Percentiles rank a stretch among this genome's conserved stretches.
These are phyloP conservation scores for Chrysodeixis includens DNA, from an alignment of 2,888 invertebrate genomes.

Conservation along the genomic window DNA sequence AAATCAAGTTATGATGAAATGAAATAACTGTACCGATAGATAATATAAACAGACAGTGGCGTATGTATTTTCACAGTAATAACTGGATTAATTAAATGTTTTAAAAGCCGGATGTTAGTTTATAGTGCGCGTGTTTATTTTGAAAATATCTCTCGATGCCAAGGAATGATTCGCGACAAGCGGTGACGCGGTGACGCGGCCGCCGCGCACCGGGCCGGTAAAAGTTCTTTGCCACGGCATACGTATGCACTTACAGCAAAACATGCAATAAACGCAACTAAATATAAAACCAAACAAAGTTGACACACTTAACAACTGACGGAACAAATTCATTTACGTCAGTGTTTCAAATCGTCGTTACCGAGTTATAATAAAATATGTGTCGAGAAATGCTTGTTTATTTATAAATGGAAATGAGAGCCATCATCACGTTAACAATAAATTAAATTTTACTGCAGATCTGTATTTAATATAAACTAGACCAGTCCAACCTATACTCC, in stretches of 20 bases:
- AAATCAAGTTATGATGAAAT: constrained; percentile 43
- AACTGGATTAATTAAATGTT: constrained; percentile 61
- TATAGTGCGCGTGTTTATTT: constrained; percentile 64
- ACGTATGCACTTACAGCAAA: constrained; percentile 10
- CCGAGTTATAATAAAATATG: neutral
- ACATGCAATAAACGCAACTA: constrained; percentile 9
- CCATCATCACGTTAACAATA: constrained; percentile 10
- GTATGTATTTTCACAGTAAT: constrained; percentile 42
- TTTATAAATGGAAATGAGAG: constrained; percentile 11
- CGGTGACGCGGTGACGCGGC: constrained; percentile 24
- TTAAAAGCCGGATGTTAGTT: constrained; percentile 62
- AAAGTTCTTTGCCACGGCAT: constrained; percentile 30
- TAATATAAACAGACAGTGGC: constrained; percentile 42
- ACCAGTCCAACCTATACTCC: constrained; percentile 8
- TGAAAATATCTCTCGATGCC: constrained; percentile 61
- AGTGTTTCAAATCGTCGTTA: constrained; percentile 14
- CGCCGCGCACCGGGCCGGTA: constrained; percentile 6
- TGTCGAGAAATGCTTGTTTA: constrained; percentile 7
- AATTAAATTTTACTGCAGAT: constrained; percentile 9
- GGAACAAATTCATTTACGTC: constrained; percentile 12
- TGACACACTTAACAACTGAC: neutral
- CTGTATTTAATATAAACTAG: constrained; percentile 7
- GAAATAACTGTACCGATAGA: constrained; percentile 40
- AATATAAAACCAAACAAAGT: constrained; percentile 18
- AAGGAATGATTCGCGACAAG: constrained; percentile 44